Base-by-base conservation (phyloP, 2,888 invertebrate species). In the Phyto melanocephala region DNA sequence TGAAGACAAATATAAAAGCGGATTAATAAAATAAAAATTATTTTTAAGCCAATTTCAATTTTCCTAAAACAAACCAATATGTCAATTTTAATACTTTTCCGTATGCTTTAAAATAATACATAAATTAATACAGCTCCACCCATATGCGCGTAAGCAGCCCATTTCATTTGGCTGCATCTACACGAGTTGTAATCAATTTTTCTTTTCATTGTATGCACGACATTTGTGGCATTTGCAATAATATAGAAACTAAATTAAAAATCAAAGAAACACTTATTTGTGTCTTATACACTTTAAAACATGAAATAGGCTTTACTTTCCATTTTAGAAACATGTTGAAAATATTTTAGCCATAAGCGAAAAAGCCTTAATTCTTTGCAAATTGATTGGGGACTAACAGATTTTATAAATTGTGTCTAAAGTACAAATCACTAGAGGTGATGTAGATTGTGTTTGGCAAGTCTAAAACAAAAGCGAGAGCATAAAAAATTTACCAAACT, bases 91-190 rank as follows among this genome's bases (percentile, higher is more conserved):
- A 47, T 50, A 62, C 13, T 77, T 75, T 80, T 79, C 72, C 63
- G 50, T 20, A 60, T 72, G 40, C 52, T 72, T 28, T 28, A 6
- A 28, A 28, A 35, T 58, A 75, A 70, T 28, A 45, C 28, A 54
- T 37, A 40, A 52, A 45, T 47, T 68, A 22, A 56, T 20, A 58
- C 56, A 47, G 50, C 78, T 77, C 78, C 71, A 71, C 71, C 58
- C 50, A 65, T 58, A 47, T 28, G 10, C n/a, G 70, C 47, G 4
- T 63, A 52, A 52, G 15, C n/a, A n/a, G n/a, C n/a, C n/a, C n/a
- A n/a, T n/a, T n/a, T n/a, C n/a, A n/a, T n/a, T n/a, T n/a, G n/a
- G n/a, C n/a, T n/a, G n/a, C n/a, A n/a, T 28, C 28, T 28, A 6
- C 28, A 37, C 13, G 22, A 37, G 2, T 28, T 22, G 2, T 47